Base-by-base conservation (phyloP, 37 sponge, comb jelly and placozoan species). In the Chondrosia reniformis region DNA sequence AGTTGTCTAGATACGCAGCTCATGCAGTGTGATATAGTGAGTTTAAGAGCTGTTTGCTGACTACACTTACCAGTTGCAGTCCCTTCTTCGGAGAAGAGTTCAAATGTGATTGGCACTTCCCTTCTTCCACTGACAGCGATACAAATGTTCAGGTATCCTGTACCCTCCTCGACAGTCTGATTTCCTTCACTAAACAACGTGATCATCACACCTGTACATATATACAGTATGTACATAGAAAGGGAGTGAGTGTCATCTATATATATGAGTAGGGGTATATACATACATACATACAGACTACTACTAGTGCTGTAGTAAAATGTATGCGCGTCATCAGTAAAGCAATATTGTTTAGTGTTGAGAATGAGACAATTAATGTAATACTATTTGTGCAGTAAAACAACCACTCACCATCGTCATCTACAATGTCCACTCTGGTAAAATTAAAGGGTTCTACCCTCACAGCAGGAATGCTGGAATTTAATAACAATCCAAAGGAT, bases 351-450 rank as follows among this genome's bases (percentile, higher is more conserved):
- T n/a, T n/a, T n/a, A n/a, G n/a, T n/a, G n/a, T n/a, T n/a, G n/a
- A n/a, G n/a, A n/a, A n/a, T n/a, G n/a, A n/a, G n/a, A n/a, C n/a
- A n/a, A n/a, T n/a, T n/a, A n/a, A n/a, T n/a, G n/a, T n/a, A n/a
- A n/a, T n/a, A n/a, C n/a, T n/a, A n/a, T n/a, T n/a, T n/a, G n/a
- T n/a, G n/a, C n/a, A n/a, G n/a, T n/a, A n/a, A n/a, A n/a, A n/a
- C n/a, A n/a, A n/a, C 6, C 25, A 40, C 72, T 40, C 42, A 69
- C 72, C 3, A 2, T 69, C 72, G 42, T 69, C 72, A 69, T 69
- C 72, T 13, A n/a, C 40, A 17, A 69, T 34, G 43, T 69, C 72
- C 42, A 69, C 43, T 40, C 72, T 19, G 15, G 43, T 24, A 4
- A 21, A 17, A 6, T 41, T n/a, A 24, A 34, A 17, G 22, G 72